Evolutionary conservation across 2,888 invertebrate genomes (phyloP), one percentile per base, ranked within the genome.

Genomic region (Himalopsyche tibetana): DNA sequence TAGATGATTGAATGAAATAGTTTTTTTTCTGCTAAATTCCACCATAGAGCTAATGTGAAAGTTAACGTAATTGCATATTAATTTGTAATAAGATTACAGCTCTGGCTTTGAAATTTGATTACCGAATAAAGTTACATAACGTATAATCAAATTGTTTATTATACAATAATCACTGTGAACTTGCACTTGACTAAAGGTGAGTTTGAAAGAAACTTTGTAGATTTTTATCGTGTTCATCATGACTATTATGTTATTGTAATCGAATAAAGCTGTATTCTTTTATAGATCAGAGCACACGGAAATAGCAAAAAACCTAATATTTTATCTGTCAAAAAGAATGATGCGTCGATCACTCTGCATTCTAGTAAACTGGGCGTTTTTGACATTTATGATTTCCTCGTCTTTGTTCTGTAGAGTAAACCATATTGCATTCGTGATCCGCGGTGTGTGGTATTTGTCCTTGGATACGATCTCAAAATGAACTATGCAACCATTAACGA

Each of bases 401-500:
- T 85, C 85, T 85, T 85, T 85, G 85, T 85, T 85, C 83, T 17
- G 55, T 45, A 19, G 80, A 85, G 38, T 42, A 82, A 85, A 83
- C 56, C 83, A 79, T 79, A 83, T 85, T 83, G 80, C 83, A 83
- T 36, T 82, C 85, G 82, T 55, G 74, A 51, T 55, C 79, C 74
- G 28, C 51, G 74, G 85, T 69, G 56, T 82, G 69, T 79, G 17
- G 55, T 8, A 12, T 15, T 69, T 38, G 85, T 55, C 85, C 85
- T 85, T 85, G 82, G 84, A 81, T 63, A 56, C 28, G 63, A 63
- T 63, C n/a, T 63, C 28, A 19, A 63, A 63, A 3, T 63, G 28
- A 63, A 63, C 63, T 63, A 63, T 63, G 63, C 63, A 19, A 28
- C 63, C 63, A 63, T 63, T 63, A 63, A 63, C 63, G 63, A 63